A percentile compares a stretch with the other conserved stretches of the same genome.
phyloP scores from a whole-genome alignment of 1,140 invertebrate genomes.

The Araneus ventricosus region DNA sequence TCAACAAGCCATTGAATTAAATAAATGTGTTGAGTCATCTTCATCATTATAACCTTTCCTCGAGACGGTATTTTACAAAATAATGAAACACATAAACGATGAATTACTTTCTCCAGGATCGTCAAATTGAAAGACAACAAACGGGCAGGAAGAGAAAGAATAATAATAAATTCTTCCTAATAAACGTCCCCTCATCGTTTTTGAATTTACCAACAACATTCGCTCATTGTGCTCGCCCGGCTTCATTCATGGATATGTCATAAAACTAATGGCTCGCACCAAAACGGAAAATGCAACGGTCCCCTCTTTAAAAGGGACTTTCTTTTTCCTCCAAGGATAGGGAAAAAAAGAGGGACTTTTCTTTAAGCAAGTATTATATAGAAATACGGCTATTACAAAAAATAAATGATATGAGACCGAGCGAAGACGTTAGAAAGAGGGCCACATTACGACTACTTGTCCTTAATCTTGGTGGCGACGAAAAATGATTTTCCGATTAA shows the following conservation, averaged over 20 bases:
- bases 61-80: neutral
- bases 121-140: constrained; percentile 53
- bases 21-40: neutral
- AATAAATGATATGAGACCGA: neutral
- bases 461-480: constrained; percentile 72
- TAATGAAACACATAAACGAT: constrained; percentile 19
- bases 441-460: constrained; percentile 56
- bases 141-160: neutral
- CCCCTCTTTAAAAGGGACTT: constrained; percentile 6
- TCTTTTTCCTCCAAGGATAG: neutral
- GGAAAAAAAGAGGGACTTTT: neutral
- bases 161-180: constrained; percentile 45
- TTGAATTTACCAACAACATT: constrained; percentile 72
- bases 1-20: too few relatives aligned
- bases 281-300: constrained; percentile 60
- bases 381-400: neutral
- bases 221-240: constrained; percentile 36
- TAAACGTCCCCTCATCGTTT: constrained; percentile 66
- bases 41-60: neutral
- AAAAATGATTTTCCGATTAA: constrained; percentile 76
- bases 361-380: constrained; percentile 39
- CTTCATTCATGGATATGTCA: constrained; percentile 68
- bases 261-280: constrained; percentile 73
- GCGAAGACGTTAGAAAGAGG: neutral
- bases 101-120: constrained; percentile 1